Base-by-base conservation (phyloP, 2,113 vertebrate genomes). In the Todiramphus chloris region DNA sequence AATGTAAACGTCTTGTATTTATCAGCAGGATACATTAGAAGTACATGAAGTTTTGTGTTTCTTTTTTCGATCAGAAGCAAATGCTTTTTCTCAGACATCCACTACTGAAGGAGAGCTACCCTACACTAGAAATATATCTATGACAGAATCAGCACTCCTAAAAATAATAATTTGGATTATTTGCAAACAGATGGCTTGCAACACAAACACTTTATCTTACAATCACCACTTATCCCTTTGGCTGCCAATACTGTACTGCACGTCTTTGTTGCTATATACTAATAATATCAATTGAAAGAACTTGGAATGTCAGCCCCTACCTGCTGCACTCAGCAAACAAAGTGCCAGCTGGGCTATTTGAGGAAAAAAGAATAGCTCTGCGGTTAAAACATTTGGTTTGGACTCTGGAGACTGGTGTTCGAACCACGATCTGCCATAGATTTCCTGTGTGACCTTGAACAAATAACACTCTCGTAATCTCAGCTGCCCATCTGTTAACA, bases 141-240 rank as follows among this genome's bases (percentile, higher is more conserved):
- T 63, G 67, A 81, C 33, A 92, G 69, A 96, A 92, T 44, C 66
- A 82, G 62, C 66, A 56, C 37, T 93, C 87, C 60, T 84, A 76
- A 87, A 96, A 94, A 80, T 73, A 94, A 85, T 93, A 90, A 91
- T 96, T 91, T 72, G 27, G 53, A 79, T 96, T 96, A 95, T 96
- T 95, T 96, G 94, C 95, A 94, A 96, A 93, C 96, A 97, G 96
- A 96, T 96, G 94, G 92, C 69, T 88, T 37, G 87, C 89, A 95
- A 89, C 76, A 86, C 90, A 91, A 91, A 95, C 68, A 87, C 62
- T 95, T 89, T 85, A 62, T 87, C 89, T 92, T 92, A 82, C 77
- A 96, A 73, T 92, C 90, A 79, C 94, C 74, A 82, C 87, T 95
- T 94, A 91, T 89, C 92, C 83, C 66, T 94, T 96, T 94, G 92